phyloP scores from a whole-genome alignment of 2,888 invertebrate genomes.

The Philonicus albiceps region DNA sequence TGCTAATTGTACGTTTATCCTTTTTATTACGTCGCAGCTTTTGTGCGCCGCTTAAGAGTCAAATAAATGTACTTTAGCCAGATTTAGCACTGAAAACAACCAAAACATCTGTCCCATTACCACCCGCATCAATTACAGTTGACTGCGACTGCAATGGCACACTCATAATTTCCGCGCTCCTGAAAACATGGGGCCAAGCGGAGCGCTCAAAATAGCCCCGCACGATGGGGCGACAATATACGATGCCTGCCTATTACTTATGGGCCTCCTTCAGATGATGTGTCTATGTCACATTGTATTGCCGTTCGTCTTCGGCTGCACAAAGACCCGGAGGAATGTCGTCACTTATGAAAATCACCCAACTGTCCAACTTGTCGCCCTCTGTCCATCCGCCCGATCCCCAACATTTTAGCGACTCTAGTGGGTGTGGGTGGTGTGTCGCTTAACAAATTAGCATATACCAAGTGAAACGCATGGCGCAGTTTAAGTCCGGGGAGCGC shows the following conservation, averaged over 20 bases:
- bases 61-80: neutral
- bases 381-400: neutral
- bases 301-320: neutral
- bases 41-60: neutral
- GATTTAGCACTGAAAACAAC: neutral
- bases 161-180: slow-evolving; percentile 15
- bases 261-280: slow-evolving; percentile 25
- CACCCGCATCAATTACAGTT: neutral
- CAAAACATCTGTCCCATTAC: neutral
- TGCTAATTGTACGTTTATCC: neutral
- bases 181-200: slow-evolving; percentile 6
- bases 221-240: neutral
- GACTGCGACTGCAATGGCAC: neutral
- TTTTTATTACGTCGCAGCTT: neutral
- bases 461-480: slow-evolving; percentile 22
- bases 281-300: slow-evolving; percentile 1
- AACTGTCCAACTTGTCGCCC: neutral
- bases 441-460: slow-evolving; percentile 21
- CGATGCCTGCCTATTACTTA: neutral
- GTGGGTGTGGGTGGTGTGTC: slow-evolving; percentile 5
- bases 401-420: neutral
- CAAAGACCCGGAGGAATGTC: neutral
- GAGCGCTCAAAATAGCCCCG: neutral
- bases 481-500: neutral
- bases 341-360: slow-evolving; percentile 8